These are phyloP conservation scores for Globicephala melas DNA, from an alignment of 2,113 vertebrate species.

Conservation along the genomic window DNA sequence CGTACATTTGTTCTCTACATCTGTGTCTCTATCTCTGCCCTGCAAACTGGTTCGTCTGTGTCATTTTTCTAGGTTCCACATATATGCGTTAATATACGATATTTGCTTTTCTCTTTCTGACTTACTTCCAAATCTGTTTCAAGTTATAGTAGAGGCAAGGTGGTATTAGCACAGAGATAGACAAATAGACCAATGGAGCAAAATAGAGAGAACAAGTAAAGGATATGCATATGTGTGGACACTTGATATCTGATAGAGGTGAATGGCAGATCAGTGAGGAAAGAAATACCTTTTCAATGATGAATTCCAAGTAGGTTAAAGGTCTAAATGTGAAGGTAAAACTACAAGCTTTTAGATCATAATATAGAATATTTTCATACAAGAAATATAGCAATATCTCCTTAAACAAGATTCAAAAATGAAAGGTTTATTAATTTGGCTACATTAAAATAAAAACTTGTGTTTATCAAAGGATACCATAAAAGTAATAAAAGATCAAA, in stretches of 20 bases:
- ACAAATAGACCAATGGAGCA: background rate
- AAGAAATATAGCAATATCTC: background rate
- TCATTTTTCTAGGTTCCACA: too few species aligned
- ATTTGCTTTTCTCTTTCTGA: too few species aligned
- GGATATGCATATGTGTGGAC: background rate
- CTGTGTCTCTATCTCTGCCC: too few species aligned
- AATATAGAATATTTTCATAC: background rate
- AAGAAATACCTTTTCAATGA: background rate
- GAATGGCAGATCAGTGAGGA: background rate
- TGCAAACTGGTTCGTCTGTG: too few species aligned
- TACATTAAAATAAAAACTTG: background rate
- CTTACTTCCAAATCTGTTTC: background rate
- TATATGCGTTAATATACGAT: too few species aligned
- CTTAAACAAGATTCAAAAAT: background rate
- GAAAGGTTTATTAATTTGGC: background rate
- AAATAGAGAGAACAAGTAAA: background rate
- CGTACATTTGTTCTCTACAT: too few species aligned
- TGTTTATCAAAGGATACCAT: background rate
- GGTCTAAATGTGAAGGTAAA: background rate
- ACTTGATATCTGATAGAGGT: background rate
- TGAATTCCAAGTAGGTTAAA: background rate
- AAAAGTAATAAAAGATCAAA: background rate
- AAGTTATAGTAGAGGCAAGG: background rate
- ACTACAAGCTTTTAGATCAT: background rate
- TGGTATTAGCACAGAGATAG: background rate